phyloP scores from a whole-genome alignment of 2,888 invertebrate species.

The Encarsia formosa region DNA sequence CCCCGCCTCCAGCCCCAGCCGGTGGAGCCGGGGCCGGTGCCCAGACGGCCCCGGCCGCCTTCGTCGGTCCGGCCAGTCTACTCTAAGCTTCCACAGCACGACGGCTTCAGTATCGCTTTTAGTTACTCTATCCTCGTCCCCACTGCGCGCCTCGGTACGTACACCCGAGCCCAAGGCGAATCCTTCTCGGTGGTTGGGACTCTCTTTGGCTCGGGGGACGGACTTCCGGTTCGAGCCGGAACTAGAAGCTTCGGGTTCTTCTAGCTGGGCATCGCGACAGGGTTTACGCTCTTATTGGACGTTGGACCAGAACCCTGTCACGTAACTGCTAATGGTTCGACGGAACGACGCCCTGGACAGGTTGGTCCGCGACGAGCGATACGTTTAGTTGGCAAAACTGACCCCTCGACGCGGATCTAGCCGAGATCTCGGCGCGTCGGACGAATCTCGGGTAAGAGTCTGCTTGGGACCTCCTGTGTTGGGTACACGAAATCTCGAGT shows the following conservation, averaged over 20 bases:
- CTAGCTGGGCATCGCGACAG: conserved; percentile 1
- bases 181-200: conserved; percentile 18
- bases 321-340: conserved; percentile 1
- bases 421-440: no score
- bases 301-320: conserved; percentile 10
- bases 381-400: no score
- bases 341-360: background rate
- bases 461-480: no score
- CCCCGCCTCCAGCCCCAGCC: conserved; percentile 30
- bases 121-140: no score
- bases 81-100: background rate
- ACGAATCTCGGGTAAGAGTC: no score
- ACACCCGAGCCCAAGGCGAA: no score
- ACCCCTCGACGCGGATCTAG: no score
- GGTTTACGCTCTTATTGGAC: conserved; percentile 11
- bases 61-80: conserved; percentile 21
- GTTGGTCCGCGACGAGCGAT: no score
- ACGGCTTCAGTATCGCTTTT: background rate
- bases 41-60: conserved; percentile 24
- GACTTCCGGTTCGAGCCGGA: background rate
- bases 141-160: no score
- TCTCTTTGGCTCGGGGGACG: background rate
- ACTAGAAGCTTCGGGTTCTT: background rate
- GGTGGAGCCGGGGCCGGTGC: conserved; percentile 29
- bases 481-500: no score